Base-by-base conservation (phyloP, 2,797 vertebrate species). In the Xiphophorus birchmanni region DNA sequence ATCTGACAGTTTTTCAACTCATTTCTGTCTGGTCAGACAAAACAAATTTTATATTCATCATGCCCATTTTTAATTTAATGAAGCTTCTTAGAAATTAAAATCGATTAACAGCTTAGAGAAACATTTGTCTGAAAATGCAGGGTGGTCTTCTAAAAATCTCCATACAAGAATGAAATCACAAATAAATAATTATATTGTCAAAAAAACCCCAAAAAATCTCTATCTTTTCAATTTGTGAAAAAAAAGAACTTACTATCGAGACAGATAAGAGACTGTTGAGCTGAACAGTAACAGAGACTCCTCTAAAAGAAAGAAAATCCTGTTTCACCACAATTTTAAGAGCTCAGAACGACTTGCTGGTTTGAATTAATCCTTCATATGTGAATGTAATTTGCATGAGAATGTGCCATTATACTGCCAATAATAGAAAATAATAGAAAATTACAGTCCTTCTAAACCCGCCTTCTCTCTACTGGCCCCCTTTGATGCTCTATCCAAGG, bases 401-500 rank as follows among this genome's bases (percentile, higher is more conserved):
- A 94, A 91, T 90, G 89, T 90, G 89, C 92, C 93, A 93, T 94
- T 94, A 94, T 85, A 79, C 86, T 65, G 86, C 89, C 90, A 91
- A 93, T 93, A 93, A 93, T 94, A 90, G 86, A 91, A 88, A 91
- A 93, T 93, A 92, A 93, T 94, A 91, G 86, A 91, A 89, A 86
- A 91, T 89, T 81, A 78, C 86, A 73, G 35, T 88, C 80, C 86
- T 77, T 35, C 84, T 79, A 73, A 73, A 73, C 69, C 56, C 52
- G 82, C 79, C 54, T 83, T 65, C 73, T 32, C 40, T 78, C 15
- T 0, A 80, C 48, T 80, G 69, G 78, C 82, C 84, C 81, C 77
- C 75, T 88, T 88, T 87, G 78, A 74, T 85, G 80, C 85, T 81
- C 86, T 82, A 80, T 88, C 87, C 95, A 96, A 96, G 95, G 95